A percentile compares a stretch with the other conserved stretches of the same genome.
Conservation (phyloP, 2,797 vertebrate genomes). For the Smutsia temminckii region DNA sequence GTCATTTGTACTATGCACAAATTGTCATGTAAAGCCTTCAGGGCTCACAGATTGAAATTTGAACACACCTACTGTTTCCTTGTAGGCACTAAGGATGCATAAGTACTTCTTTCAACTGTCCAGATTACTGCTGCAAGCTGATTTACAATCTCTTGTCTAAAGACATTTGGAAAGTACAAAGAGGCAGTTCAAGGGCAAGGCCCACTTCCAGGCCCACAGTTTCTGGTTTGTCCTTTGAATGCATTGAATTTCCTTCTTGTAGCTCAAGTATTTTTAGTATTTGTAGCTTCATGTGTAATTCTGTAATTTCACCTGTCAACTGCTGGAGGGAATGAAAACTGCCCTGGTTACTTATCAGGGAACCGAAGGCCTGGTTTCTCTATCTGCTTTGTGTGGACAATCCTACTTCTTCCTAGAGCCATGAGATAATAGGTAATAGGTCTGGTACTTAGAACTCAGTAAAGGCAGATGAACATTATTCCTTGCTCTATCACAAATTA, state of each 20-base stretch:
- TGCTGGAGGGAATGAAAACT: not conserved
- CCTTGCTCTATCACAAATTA: not conserved
- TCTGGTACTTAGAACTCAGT: not conserved
- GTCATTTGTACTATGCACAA: constrained; percentile 52
- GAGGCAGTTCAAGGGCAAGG: not conserved
- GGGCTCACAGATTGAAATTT: constrained; percentile 54
- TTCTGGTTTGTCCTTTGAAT: not conserved
- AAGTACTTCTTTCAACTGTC: not conserved
- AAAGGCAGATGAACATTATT: not conserved
- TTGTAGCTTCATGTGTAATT: not conserved
- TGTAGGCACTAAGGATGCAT: constrained; percentile 12
- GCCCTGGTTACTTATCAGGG: not conserved
- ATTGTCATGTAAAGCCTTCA: constrained; percentile 39
- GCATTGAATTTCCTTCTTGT: not conserved
- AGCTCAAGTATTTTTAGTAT: not conserved
- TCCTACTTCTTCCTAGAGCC: not conserved
- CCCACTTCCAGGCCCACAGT: not conserved
- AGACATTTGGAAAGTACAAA: not conserved
- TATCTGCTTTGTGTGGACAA: not conserved
- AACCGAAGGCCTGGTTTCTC: not conserved
- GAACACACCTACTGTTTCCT: constrained; percentile 45
- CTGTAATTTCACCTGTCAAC: not conserved
- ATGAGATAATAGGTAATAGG: not conserved
- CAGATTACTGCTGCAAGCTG: constrained; percentile 18
- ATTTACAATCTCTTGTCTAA: not conserved